Percentiles rank a stretch among this genome's conserved stretches.
phyloP scores from a whole-genome alignment of 1,140 invertebrate genomes.

The Melipona quadrifasciata region DNA sequence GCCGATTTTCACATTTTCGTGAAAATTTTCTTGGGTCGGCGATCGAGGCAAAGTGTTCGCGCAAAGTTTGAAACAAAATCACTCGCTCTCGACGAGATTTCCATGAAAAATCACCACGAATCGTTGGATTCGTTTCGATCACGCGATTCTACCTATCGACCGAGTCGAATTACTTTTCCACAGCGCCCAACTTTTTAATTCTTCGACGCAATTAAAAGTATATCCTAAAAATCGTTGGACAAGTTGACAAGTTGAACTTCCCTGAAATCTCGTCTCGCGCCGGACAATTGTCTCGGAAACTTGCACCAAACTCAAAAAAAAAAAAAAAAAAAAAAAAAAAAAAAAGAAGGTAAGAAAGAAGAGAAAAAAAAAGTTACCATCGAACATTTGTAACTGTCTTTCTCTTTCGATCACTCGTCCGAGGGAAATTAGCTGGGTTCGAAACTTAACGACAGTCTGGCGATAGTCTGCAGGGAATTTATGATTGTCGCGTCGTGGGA shows the following conservation, averaged over 20 bases:
- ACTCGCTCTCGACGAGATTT: background rate
- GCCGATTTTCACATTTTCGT: background rate
- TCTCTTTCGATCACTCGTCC: background rate
- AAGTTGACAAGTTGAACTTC: background rate
- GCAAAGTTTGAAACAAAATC: too few relatives aligned
- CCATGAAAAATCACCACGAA: background rate
- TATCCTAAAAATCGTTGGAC: background rate
- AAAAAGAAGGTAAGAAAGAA: background rate
- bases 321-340: background rate
- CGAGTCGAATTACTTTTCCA: background rate
- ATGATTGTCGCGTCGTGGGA: slow-evolving; percentile 21
- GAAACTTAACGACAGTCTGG: background rate
- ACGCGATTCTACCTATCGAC: background rate
- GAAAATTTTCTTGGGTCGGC: too few relatives aligned
- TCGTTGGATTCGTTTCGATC: background rate
- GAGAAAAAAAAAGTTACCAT: background rate
- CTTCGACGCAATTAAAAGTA: background rate
- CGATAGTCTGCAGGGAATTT: slow-evolving; percentile 2
- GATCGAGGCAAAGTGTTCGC: too few relatives aligned
- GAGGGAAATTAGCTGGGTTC: background rate
- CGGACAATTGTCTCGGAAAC: background rate
- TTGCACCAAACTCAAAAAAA: background rate
- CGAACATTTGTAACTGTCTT: background rate
- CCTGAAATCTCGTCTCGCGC: background rate
- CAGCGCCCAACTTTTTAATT: background rate